phyloP scores from a whole-genome alignment of 2,113 vertebrate species.

The Miniopterus natalensis region DNA sequence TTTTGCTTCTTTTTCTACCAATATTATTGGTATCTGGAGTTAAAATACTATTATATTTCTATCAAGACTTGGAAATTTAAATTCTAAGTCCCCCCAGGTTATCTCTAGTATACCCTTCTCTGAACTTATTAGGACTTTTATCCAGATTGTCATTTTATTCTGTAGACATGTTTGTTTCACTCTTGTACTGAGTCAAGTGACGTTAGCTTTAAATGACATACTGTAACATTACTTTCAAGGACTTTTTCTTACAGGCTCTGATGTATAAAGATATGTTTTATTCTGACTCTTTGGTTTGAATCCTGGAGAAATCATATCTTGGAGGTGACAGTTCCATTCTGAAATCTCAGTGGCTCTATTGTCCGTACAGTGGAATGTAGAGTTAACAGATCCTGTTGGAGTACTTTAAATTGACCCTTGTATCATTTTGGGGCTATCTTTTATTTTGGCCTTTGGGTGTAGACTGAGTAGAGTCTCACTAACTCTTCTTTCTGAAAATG shows the following conservation, averaged over 20 bases:
- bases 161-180: background rate
- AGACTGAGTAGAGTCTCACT: background rate
- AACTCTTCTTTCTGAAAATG: background rate
- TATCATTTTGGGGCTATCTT: conserved; percentile 7
- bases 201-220: conserved; percentile 36
- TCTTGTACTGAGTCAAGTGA: conserved; percentile 1
- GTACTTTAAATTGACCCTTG: conserved; percentile 14
- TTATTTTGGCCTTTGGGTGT: conserved; percentile 39
- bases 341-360: conserved; percentile 14
- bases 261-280: conserved; percentile 35
- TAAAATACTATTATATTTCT: conserved; percentile 46
- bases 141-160: conserved; percentile 28
- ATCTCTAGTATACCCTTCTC: background rate
- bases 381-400: background rate
- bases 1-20: conserved; percentile 2
- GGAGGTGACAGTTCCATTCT: background rate
- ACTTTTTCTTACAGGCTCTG: conserved; percentile 39
- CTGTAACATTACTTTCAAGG: conserved; percentile 1
- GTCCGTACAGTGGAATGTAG: background rate
- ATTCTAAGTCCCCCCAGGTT: background rate
- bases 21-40: conserved; percentile 5
- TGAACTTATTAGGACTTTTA: background rate
- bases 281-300: conserved; percentile 51
- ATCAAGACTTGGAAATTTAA: conserved; percentile 24
- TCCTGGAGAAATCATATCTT: background rate